These are phyloP conservation scores for Pipa parva DNA, from an alignment of 2,113 vertebrate genomes.

Conservation along the genomic window DNA sequence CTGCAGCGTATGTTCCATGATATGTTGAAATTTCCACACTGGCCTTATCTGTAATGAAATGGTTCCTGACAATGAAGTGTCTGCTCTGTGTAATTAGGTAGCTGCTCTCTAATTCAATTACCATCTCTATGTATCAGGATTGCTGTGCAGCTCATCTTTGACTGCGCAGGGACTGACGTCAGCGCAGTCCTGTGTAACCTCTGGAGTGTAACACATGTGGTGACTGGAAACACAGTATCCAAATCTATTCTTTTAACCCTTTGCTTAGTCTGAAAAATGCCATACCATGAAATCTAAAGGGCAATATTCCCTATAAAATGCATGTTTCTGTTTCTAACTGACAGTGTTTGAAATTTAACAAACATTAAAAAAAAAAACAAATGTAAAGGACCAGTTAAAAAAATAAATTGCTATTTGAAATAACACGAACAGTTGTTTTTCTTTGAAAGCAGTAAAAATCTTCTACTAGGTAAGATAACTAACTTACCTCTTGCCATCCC, in stretches of 20 bases:
- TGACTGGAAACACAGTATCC: background rate
- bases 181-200: conserved; percentile 25
- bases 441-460: too few species aligned
- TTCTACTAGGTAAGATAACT: too few species aligned
- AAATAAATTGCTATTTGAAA: too few species aligned
- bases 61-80: conserved; percentile 60
- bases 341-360: too few species aligned
- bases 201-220: background rate
- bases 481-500: too few species aligned
- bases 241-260: background rate
- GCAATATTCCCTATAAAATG: too few species aligned
- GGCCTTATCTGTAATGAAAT: conserved; percentile 59
- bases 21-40: conserved; percentile 49
- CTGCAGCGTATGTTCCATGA: conserved; percentile 42
- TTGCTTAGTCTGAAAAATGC: too few species aligned
- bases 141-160: conserved; percentile 50
- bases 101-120: conserved; percentile 70
- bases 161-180: conserved; percentile 62
- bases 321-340: too few species aligned
- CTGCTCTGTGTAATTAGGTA: conserved; percentile 61
- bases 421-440: too few species aligned
- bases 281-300: too few species aligned
- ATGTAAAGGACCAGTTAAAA: too few species aligned
- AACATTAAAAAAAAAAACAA: too few species aligned
- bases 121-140: conserved; percentile 57